Base-by-base conservation (phyloP, 2,113 vertebrate genomes). In the Leptocoma aspasia region DNA sequence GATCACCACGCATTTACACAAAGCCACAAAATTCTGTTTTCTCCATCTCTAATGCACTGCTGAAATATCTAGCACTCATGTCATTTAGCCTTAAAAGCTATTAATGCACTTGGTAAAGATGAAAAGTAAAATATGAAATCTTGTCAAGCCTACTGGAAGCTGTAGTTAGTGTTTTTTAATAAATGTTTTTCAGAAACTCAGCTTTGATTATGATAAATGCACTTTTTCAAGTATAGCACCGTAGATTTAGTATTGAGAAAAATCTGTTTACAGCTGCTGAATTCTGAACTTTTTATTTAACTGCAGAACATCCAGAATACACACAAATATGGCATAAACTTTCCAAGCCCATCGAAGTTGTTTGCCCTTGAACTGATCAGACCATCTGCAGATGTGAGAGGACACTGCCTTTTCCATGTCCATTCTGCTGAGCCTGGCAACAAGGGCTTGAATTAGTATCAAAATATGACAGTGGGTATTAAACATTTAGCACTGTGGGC, bases 51-150 rank as follows among this genome's bases (percentile, higher is more conserved):
- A 86, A 77, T 77, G 71, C 19, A 33, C 75, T 77, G 33, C 54
- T 80, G 66, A 94, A 63, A 63, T 70, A 95, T 37, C 70, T 73
- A 80, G 70, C 39, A 59, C 45, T 94, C 54, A 26, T 59, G 42
- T 37, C 8, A 73, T 91, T 95, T 70, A 80, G 35, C 47, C 64
- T 92, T 87, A 80, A 95, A 91, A 95, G 71, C 75, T 90, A 91
- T 93, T 96, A 95, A 93, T 69, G 79, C 47, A 73, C n/a, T 93
- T 88, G 47, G 70, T 88, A 85, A 91, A 86, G 71, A 93, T 4
- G 35, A 73, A 90, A 95, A 96, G 28, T 2, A 4, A 91, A 93
- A 83, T 88, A 59, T 15, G 37, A 95, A 90, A 70, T 70, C 63
- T 66, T 95, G 84, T 94, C 91, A 90, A 93, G 66, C 42, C 54